Percentiles rank a stretch among this genome's conserved stretches.
Evolutionary conservation across 1,140 invertebrate species (phyloP).

Genomic region (Chlorops oryzae): DNA sequence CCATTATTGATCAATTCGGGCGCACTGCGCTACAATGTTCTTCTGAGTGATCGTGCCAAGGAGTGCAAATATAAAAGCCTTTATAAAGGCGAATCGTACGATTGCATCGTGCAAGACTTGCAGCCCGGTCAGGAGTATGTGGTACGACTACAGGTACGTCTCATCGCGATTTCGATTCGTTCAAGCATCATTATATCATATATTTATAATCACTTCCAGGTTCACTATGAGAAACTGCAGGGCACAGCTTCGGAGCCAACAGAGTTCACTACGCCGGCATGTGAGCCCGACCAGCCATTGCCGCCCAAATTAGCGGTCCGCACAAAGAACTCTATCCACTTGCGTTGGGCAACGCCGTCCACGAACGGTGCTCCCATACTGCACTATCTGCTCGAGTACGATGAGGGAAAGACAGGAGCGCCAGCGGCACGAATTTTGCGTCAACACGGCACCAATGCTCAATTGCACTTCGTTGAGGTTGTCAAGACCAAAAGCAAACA

Average conservation of each 20-base stretch:
- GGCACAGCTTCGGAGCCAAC: constrained; percentile 53
- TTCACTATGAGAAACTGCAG: constrained; percentile 52
- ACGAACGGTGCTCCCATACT: constrained; percentile 75
- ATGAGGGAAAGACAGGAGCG: constrained; percentile 53
- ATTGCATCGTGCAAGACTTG: constrained; percentile 70
- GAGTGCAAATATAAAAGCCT: constrained; percentile 73
- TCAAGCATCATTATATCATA: constrained; percentile 46
- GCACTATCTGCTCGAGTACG: constrained; percentile 73
- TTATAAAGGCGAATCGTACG: constrained; percentile 65
- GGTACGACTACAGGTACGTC: constrained; percentile 61
- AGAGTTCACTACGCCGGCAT: constrained; percentile 59
- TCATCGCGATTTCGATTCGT: constrained; percentile 47
- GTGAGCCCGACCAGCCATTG: constrained; percentile 58
- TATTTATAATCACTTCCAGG: constrained; percentile 18
- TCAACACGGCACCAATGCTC: constrained; percentile 29
- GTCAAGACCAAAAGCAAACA: constrained; percentile 65
- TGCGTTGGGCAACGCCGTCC: constrained; percentile 61
- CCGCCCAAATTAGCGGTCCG: constrained; percentile 56
- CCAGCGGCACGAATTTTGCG: neutral
- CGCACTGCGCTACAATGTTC: constrained; percentile 69
- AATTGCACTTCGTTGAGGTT: constrained; percentile 62
- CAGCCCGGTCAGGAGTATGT: constrained; percentile 75
- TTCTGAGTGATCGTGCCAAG: constrained; percentile 69
- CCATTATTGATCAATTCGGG: constrained; percentile 48
- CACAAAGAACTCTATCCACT: constrained; percentile 56